Evolutionary conservation across 2,797 vertebrate species (phyloP).

Genomic region (Alauda arvensis): DNA sequence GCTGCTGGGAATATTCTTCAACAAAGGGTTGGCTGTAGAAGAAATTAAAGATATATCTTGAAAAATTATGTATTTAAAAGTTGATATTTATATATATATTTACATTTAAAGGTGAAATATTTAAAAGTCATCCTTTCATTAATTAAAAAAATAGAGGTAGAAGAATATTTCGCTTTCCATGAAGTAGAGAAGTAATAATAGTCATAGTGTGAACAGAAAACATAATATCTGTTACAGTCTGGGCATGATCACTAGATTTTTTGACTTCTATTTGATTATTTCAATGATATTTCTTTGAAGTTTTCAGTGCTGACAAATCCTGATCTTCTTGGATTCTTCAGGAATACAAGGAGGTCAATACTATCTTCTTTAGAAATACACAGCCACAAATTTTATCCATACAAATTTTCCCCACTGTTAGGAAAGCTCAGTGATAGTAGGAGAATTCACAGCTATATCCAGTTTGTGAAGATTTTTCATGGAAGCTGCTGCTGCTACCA

Average conservation of each 20-base stretch:
- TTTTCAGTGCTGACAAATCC: background rate
- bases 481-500: background rate
- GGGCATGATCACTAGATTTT: background rate
- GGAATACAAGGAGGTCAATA: background rate
- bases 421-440: background rate
- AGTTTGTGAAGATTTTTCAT: background rate
- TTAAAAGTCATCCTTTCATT: background rate
- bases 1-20: background rate
- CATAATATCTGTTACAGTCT: background rate
- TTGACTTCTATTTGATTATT: background rate
- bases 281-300: background rate
- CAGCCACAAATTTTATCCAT: background rate
- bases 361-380: background rate
- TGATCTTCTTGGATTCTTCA: background rate
- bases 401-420: background rate
- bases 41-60: background rate
- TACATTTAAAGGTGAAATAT: background rate
- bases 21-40: background rate
- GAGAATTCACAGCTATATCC: background rate
- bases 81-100: background rate
- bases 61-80: background rate
- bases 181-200: background rate
- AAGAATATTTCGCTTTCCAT: background rate
- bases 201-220: background rate
- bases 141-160: background rate